Evolutionary conservation across 2,113 vertebrate genomes (phyloP).

Genomic region (Elaphurus davidianus): DNA sequence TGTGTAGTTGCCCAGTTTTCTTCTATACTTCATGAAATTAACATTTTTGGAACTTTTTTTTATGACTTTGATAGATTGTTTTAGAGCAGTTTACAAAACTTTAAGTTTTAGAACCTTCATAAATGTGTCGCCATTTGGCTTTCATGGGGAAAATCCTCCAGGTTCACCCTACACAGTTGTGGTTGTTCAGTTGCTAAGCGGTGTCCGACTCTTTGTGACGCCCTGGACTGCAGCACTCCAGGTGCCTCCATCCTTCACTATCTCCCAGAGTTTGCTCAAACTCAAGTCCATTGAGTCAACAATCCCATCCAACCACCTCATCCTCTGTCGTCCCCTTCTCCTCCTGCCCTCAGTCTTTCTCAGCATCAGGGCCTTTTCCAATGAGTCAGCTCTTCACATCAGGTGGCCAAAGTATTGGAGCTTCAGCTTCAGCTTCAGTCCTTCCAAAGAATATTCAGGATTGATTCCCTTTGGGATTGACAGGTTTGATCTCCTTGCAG

Average conservation of each 20-base stretch:
- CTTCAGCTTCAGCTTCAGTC: background rate
- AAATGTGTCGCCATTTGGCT: background rate
- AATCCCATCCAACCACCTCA: background rate
- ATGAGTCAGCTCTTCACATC: background rate
- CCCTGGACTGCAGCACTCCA: background rate
- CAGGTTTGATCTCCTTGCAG: background rate
- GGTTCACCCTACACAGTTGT: rapidly evolving
- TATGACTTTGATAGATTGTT: background rate
- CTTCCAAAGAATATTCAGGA: background rate
- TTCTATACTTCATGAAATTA: background rate
- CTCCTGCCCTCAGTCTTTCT: background rate
- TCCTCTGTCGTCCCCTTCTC: background rate
- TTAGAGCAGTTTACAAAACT: background rate
- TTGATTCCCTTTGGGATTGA: background rate
- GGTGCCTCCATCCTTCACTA: background rate
- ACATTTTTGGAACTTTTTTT: background rate
- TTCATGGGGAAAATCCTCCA: background rate
- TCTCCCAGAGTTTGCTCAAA: background rate
- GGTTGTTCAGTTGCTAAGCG: background rate
- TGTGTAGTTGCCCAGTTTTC: background rate
- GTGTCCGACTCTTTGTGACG: background rate
- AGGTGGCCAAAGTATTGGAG: background rate
- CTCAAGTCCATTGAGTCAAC: background rate
- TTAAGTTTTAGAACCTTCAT: background rate
- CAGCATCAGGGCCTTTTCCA: background rate